Percentiles rank a stretch among this genome's conserved stretches.
Evolutionary conservation across 2,797 vertebrate genomes (phyloP).

Genomic region (Picus viridis): DNA sequence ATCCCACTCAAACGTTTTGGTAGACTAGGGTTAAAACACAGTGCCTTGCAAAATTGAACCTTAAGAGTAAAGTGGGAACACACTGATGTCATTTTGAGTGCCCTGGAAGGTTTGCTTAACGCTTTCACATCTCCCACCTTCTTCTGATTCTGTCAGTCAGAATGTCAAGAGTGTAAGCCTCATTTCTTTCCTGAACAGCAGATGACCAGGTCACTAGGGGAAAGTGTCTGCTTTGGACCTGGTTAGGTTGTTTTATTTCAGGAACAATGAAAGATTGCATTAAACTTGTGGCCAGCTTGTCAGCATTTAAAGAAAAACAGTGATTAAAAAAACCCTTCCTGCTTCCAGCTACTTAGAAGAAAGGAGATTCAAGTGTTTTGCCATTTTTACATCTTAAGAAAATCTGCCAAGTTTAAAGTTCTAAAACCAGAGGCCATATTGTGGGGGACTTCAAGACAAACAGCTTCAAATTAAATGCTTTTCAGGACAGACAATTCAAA

Average conservation of each 20-base stretch:
- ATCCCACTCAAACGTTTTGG: neutral
- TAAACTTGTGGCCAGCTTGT: neutral
- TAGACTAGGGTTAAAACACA: neutral
- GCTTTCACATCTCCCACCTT: neutral
- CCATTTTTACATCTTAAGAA: neutral
- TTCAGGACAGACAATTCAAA: neutral
- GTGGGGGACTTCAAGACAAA: neutral
- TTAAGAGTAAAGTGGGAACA: neutral
- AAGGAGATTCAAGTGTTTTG: neutral
- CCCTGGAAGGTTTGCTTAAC: neutral
- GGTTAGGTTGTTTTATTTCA: neutral
- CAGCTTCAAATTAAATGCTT: neutral
- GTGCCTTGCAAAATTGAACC: neutral
- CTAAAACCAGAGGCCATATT: neutral
- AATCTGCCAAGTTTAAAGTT: neutral
- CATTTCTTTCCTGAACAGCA: neutral
- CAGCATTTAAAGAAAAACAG: neutral
- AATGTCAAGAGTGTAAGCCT: accelerated
- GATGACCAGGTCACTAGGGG: neutral
- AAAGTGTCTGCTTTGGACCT: neutral
- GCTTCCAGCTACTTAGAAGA: neutral
- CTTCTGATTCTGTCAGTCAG: neutral
- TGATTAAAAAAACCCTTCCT: neutral
- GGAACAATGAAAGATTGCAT: neutral
- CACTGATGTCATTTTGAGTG: neutral